phyloP scores from a whole-genome alignment of 23 tunicate genomes.

The Phallusia fumigata region DNA sequence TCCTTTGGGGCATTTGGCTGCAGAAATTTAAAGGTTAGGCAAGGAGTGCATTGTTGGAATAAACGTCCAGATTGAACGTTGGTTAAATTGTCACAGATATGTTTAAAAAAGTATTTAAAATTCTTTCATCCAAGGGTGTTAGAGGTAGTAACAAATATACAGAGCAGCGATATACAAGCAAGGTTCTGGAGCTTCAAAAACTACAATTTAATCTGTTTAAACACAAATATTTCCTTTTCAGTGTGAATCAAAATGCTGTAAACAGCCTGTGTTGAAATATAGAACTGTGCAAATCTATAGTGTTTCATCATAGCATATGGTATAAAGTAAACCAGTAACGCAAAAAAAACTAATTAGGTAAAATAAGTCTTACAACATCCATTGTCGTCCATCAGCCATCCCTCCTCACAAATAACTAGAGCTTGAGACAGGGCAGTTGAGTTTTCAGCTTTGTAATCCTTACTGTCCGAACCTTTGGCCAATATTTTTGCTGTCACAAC shows the following conservation, averaged over 20 bases:
- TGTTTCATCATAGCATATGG: background rate
- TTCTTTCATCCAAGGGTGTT: no score
- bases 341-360: background rate
- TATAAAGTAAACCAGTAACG: background rate
- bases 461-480: conserved; percentile 15
- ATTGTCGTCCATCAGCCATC: conserved; percentile 1
- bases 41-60: background rate
- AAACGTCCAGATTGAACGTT: background rate
- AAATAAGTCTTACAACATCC: conserved; percentile 27
- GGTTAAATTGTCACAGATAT: no score
- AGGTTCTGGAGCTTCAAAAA: no score
- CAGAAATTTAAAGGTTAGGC: background rate
- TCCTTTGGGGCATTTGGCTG: conserved; percentile 75
- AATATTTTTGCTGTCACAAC: background rate
- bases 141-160: no score
- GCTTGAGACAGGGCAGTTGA: background rate
- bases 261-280: no score
- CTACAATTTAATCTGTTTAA: no score
- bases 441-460: background rate
- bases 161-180: no score
- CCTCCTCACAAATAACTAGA: conserved; percentile 24
- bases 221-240: no score
- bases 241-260: no score
- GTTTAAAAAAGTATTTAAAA: no score
- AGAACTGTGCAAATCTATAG: no score